Evolutionary conservation across 92 coral and sea anemone species (phyloP).

Genomic region (Bergia puertoricense): DNA sequence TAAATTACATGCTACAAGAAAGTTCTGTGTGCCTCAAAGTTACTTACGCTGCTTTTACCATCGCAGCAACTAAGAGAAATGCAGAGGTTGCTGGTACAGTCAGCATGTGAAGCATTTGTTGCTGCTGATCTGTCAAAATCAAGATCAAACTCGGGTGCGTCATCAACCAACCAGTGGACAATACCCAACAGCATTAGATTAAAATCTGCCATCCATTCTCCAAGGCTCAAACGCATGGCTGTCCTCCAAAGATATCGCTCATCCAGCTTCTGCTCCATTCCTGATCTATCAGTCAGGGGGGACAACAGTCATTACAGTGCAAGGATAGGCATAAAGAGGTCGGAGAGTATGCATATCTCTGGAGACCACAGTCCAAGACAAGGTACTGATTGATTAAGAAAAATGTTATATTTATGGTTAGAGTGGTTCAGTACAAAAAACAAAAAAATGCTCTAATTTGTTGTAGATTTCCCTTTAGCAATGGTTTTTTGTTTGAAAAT

Average conservation of each 20-base stretch:
- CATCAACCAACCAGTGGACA: conserved; percentile 64
- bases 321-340: conserved; percentile 57
- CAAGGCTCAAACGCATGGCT: conserved; percentile 57
- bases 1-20: no score
- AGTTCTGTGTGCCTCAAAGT: not conserved
- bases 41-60: not conserved
- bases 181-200: conserved; percentile 51
- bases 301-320: conserved; percentile 49
- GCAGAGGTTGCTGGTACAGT: conserved; percentile 95
- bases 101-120: conserved; percentile 95
- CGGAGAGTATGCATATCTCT: conserved; percentile 77
- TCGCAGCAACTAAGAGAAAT: conserved; percentile 89
- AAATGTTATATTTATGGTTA: not conserved
- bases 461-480: no score
- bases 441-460: no score
- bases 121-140: conserved; percentile 92
- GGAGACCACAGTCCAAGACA: conserved; percentile 66
- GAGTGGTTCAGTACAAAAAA: not conserved
- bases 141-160: conserved; percentile 88
- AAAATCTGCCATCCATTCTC: conserved; percentile 60
- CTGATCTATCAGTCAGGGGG: conserved; percentile 62
- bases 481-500: no score
- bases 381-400: conserved; percentile 38
- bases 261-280: conserved; percentile 78
- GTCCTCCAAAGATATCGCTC: conserved; percentile 61